Conservation (phyloP, 2,888 invertebrate species). For the Megaustenia siamemsis region DNA sequence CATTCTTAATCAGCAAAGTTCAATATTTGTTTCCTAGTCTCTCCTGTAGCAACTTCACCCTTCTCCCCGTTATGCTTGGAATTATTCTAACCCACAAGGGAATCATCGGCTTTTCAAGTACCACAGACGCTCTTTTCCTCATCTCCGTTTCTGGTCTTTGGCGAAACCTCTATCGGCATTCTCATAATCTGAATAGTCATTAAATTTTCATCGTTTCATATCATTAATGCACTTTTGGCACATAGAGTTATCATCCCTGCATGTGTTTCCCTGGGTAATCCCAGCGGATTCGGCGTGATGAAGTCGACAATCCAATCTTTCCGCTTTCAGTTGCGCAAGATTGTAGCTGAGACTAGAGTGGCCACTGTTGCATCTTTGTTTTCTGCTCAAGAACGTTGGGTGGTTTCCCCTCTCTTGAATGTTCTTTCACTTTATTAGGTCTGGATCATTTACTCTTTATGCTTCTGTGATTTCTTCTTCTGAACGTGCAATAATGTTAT, state of each 20-base stretch:
- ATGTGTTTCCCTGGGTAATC: slow-evolving; percentile 4
- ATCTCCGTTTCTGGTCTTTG: slow-evolving; percentile 27
- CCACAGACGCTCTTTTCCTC: neutral
- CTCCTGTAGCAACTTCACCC: neutral
- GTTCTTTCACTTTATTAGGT: too few species aligned
- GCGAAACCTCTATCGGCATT: slow-evolving; percentile 51
- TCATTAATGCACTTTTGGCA: slow-evolving; percentile 61
- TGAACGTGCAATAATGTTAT: too few species aligned
- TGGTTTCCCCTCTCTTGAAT: neutral
- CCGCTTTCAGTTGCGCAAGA: neutral
- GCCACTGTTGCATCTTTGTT: neutral
- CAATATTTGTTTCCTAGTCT: slow-evolving; percentile 52
- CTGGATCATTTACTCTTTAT: too few species aligned
- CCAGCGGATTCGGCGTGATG: neutral
- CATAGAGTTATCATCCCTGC: slow-evolving; percentile 21
- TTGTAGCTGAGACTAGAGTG: neutral
- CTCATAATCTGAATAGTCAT: slow-evolving; percentile 58
- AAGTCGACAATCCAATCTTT: neutral
- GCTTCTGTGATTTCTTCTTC: too few species aligned
- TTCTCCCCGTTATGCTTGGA: neutral
- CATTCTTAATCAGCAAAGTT: slow-evolving; percentile 51
- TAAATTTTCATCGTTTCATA: slow-evolving; percentile 65
- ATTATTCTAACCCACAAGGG: slow-evolving; percentile 7
- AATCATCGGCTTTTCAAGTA: slow-evolving; percentile 11
- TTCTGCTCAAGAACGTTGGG: too few species aligned